Percentiles rank a stretch among this genome's conserved stretches.
These are phyloP conservation scores for Horisme vitalbata DNA, from an alignment of 2,888 invertebrate genomes.

Conservation along the genomic window DNA sequence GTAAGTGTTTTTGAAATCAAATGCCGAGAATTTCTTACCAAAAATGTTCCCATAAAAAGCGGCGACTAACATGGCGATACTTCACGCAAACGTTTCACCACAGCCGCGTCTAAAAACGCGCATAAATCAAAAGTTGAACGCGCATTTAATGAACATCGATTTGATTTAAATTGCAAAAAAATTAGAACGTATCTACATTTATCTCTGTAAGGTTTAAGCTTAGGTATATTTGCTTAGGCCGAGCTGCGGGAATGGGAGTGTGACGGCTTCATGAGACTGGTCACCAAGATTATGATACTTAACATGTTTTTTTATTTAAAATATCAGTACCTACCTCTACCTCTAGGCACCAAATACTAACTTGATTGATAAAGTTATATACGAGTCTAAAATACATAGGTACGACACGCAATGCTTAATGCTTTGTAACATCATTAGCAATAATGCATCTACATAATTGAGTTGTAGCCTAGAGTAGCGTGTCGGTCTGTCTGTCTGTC, in stretches of 20 bases:
- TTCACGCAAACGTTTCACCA: conserved; percentile 26
- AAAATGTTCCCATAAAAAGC: conserved; percentile 17
- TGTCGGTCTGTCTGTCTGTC: conserved; percentile 26
- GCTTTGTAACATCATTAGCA: conserved; percentile 11
- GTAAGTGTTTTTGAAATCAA: conserved; percentile 3
- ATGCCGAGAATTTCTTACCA: conserved; percentile 1
- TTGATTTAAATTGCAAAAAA: conserved; percentile 26
- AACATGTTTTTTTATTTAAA: too few relatives aligned
- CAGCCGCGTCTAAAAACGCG: conserved; percentile 26
- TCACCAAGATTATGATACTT: too few relatives aligned
- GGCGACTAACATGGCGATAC: conserved; percentile 9
- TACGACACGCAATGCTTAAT: background rate
- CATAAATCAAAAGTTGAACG: conserved; percentile 27
- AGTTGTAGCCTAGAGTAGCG: conserved; percentile 20
- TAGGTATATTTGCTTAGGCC: background rate
- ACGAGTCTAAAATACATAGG: background rate
- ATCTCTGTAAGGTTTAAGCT: conserved; percentile 14
- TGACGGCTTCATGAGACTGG: too few relatives aligned
- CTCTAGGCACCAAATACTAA: too few relatives aligned
- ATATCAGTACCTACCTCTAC: too few relatives aligned
- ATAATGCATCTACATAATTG: background rate
- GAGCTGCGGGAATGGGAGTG: conserved; percentile 13
- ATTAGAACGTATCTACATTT: conserved; percentile 9
- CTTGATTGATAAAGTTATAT: background rate
- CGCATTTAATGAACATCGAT: conserved; percentile 29